Evolutionary conservation across 2,888 invertebrate species (phyloP), one percentile per base, ranked within the genome.

Genomic region (Andrena minutula): DNA sequence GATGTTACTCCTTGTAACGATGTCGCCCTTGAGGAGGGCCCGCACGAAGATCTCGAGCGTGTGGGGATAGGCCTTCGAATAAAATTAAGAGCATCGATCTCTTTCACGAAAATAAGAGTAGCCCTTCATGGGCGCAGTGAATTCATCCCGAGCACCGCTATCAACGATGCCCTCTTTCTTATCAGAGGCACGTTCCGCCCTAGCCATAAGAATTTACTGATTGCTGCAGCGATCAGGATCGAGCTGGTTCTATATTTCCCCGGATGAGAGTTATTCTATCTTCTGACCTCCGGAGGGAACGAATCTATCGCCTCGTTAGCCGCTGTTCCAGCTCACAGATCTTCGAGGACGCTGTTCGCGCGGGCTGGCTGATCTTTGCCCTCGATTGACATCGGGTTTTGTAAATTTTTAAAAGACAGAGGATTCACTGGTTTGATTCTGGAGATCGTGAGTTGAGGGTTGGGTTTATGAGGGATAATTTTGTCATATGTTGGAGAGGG

Each of bases 141-240:
- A 53, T 64, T 56, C 63, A 64, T 63, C 63, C n/a, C 6, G 47
- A 49, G 58, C 26, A 20, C 70, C 61, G 35, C 12, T 64, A 72
- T 72, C 72, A 56, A 64, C 63, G 64, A 51, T 12, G 51, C 51
- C 72, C 41, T 51, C 12, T 12, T 76, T 53, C 73, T 74, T 65
- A 73, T 73, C 77, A 30, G 56, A 30, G 64, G 64, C 72, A 72
- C 72, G 72, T 72, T 20, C 26, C 64, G 1, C 6, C 72, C 28
- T 23, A 3, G 53, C n/a, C 41, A n/a, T 71, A 56, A 74, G 58
- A 74, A 74, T 74, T 74, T 74, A 66, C 65, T 28, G 74, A 74
- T 74, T 58, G 65, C 47, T 58, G 41, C 65, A 16, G 28, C 65
- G 30, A 74, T 58, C 65, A 12, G 47, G 47, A 60, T 66, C 58